Percentiles rank a stretch among this genome's conserved stretches.
Conservation (phyloP, 1,140 invertebrate genomes). For the Meloidogyne hapla region DNA sequence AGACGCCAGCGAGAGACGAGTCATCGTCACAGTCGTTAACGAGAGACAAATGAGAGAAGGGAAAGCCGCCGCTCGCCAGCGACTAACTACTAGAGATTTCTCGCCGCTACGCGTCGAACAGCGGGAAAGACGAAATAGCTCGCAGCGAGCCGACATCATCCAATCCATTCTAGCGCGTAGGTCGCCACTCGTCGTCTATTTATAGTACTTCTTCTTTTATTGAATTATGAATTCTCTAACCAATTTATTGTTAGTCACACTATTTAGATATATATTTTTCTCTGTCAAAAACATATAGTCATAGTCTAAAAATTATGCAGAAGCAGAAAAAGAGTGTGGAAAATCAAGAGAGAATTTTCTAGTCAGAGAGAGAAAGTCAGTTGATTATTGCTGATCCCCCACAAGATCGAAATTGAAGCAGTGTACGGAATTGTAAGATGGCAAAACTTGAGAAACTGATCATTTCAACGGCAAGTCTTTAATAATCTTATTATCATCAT, state of each 20-base stretch:
- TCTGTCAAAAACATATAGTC: no score
- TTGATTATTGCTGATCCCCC: no score
- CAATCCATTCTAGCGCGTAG: not conserved
- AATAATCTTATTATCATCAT: not conserved
- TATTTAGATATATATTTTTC: no score
- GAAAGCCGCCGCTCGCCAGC: not conserved
- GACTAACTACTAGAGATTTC: not conserved
- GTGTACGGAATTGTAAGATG: no score
- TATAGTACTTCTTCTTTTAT: not conserved
- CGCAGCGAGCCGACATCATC: not conserved
- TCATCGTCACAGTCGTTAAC: not conserved
- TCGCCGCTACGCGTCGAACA: not conserved
- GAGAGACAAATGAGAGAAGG: not conserved
- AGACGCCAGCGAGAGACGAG: not conserved
- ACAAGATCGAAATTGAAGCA: no score
- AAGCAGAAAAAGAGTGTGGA: no score
- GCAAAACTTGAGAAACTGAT: not conserved
- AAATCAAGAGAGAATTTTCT: no score
- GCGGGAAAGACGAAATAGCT: not conserved
- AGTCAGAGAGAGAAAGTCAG: no score
- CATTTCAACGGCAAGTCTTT: not conserved
- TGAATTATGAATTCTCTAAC: no score
- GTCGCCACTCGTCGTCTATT: no score
- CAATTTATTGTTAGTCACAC: no score
- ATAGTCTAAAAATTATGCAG: no score